Base-by-base conservation (phyloP, 2,888 invertebrate species). In the Troilus luridus region DNA sequence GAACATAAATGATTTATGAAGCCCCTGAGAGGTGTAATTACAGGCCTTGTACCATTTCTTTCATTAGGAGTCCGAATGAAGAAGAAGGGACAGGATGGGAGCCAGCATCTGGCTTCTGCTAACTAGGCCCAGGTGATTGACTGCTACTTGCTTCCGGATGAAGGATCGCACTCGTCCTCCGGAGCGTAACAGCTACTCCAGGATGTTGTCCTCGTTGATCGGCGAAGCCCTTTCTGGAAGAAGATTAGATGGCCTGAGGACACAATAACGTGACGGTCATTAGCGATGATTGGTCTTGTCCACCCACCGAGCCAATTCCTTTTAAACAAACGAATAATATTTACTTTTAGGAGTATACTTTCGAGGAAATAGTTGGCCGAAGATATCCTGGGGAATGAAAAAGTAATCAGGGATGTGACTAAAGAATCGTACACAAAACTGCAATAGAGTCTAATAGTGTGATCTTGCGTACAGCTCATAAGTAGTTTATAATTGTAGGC, bases 1-100 rank as follows among this genome's bases (percentile, higher is more conserved):
- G 85, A 85, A 85, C 56, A 85, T 85, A 58, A 85, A 85, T 85
- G 85, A 85, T 85, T 85, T 85, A 85, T 54, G 85, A 85, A 85
- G 85, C 85, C 85, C 56, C 11, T n/a, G 85, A 85, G 85, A 85
- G 85, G 85, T 85, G 56, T 85, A 85, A 85, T 85, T 85, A 85
- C 85, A 85, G 56, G 56, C 21, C 56, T 56, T 85, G 85, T 85
- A 85, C 85, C 41, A 85, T 85, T 85, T 85, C 85, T 85, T 85
- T 85, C 85, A 85, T 85, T 85, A 85, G 56, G n/a, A 85, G 85
- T 54, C 85, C 85, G 85, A 21, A 85, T 85, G 85, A 85, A 85
- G 85, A 85, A 85, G 85, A 54, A 11, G 56, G 56, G 85, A 85
- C 54, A 72, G 17, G 81, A 54, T 24, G 81, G 77, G 54, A 67